A percentile compares a stretch with the other conserved stretches of the same genome.
phyloP scores from a whole-genome alignment of 2,113 vertebrate genomes.

The Naja naja region DNA sequence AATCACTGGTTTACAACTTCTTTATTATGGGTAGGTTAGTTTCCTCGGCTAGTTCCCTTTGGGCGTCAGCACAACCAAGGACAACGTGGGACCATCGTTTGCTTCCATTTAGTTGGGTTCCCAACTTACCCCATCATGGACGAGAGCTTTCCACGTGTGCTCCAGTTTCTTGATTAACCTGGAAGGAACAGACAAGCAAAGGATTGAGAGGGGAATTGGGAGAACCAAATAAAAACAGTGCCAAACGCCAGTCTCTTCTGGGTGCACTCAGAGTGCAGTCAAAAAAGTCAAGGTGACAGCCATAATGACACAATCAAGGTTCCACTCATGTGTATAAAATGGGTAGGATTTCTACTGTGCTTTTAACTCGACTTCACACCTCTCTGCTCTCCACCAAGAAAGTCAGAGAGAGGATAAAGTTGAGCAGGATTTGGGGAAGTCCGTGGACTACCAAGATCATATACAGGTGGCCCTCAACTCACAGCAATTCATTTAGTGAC shows the following conservation, averaged over 20 bases:
- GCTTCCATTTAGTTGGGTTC: neutral
- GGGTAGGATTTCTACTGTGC: neutral
- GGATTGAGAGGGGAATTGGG: neutral
- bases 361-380: neutral
- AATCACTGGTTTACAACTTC: neutral
- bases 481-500: too few relatives aligned
- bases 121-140: constrained; percentile 92
- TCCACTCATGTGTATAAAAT: neutral
- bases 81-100: neutral
- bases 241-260: neutral
- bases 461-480: neutral
- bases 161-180: constrained; percentile 98
- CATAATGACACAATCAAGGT: neutral
- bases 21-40: neutral
- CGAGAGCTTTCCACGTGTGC: constrained; percentile 97
- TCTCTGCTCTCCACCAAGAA: neutral
- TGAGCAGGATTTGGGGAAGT: neutral
- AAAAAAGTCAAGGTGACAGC: neutral
- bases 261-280: neutral
- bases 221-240: neutral
- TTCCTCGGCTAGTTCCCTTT: neutral
- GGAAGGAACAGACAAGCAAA: constrained; percentile 13
- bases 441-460: neutral
- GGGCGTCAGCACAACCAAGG: neutral
- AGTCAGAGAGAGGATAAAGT: neutral